Conservation (phyloP, 1,140 invertebrate species). For the Delia radicum region DNA sequence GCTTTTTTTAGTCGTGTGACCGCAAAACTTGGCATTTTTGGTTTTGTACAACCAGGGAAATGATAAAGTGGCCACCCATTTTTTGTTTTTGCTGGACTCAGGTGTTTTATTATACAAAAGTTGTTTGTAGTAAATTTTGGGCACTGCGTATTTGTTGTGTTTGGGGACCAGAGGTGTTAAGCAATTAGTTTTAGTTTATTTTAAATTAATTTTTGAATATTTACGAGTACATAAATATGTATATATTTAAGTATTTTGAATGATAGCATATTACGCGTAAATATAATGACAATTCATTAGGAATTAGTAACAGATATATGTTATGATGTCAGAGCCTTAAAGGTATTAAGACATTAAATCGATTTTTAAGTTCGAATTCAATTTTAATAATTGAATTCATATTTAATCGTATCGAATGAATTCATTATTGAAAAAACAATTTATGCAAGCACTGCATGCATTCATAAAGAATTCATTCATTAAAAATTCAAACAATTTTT, state of each 20-base stretch:
- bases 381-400: too few relatives aligned
- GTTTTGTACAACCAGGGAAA: neutral
- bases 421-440: too few relatives aligned
- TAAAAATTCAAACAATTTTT: too few relatives aligned
- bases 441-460: too few relatives aligned
- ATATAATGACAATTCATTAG: neutral
- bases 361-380: too few relatives aligned
- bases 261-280: neutral
- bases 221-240: neutral
- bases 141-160: neutral
- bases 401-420: too few relatives aligned
- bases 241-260: neutral
- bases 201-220: slow-evolving; percentile 7
- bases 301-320: too few relatives aligned
- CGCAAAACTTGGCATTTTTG: slow-evolving; percentile 8
- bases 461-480: too few relatives aligned
- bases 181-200: slow-evolving; percentile 18
- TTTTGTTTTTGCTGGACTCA: neutral
- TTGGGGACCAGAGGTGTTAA: slow-evolving; percentile 11
- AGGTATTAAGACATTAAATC: too few relatives aligned
- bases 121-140: neutral
- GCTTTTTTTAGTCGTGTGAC: neutral
- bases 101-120: neutral
- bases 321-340: too few relatives aligned
- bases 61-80: slow-evolving; percentile 12